Conservation (phyloP, 2,888 invertebrate species). For the Limnephilus lunatus region DNA sequence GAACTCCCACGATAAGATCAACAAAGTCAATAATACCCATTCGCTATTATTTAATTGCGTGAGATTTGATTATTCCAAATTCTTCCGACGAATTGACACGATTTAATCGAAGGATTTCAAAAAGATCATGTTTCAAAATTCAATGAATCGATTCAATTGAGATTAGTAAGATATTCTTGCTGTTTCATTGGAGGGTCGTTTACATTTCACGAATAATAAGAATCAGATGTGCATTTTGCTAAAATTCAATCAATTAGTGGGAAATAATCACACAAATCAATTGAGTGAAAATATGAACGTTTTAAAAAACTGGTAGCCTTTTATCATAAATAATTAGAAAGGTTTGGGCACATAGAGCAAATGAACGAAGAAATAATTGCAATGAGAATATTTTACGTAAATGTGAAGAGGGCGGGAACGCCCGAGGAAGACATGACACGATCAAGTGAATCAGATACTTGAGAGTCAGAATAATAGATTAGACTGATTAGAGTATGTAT, state of each 20-base stretch:
- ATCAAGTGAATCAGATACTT: too few relatives aligned
- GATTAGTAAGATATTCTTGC: neutral
- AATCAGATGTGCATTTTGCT: neutral
- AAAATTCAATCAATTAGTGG: neutral
- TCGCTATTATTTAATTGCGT: slow-evolving; percentile 17
- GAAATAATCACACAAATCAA: neutral
- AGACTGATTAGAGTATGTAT: too few relatives aligned
- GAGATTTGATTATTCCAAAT: slow-evolving; percentile 29
- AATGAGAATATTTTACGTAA: too few relatives aligned
- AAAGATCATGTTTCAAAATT: neutral
- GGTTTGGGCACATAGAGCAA: neutral
- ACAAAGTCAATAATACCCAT: neutral
- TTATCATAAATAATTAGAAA: neutral
- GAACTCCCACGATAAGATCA: slow-evolving; percentile 39
- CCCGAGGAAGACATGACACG: too few relatives aligned
- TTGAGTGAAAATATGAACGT: neutral
- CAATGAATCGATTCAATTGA: neutral
- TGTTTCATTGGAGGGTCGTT: neutral
- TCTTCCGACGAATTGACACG: slow-evolving; percentile 29
- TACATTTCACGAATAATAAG: neutral
- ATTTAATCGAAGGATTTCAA: slow-evolving; percentile 10
- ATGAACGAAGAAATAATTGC: too few relatives aligned
- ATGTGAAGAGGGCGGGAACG: too few relatives aligned
- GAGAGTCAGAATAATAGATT: too few relatives aligned
- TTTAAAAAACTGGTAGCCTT: neutral